Evolutionary conservation across 1,140 invertebrate genomes (phyloP).

Genomic region (Neelides sp.): DNA sequence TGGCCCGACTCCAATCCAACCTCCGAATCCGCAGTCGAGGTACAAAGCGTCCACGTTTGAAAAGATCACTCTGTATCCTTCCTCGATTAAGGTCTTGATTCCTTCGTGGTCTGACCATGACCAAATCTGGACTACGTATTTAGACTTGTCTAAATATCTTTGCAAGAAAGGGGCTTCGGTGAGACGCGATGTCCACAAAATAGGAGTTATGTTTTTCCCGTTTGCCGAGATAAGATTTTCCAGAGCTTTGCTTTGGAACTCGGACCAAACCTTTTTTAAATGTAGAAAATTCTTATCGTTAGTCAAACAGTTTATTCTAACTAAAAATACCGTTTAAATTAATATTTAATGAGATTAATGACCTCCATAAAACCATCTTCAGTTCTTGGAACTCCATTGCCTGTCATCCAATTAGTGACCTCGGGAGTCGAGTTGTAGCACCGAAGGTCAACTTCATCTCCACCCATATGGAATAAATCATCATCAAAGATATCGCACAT

Average conservation of each 20-base stretch:
- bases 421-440: slow-evolving; percentile 61
- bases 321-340: slow-evolving; percentile 33
- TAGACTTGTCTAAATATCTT: slow-evolving; percentile 23
- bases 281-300: too few relatives aligned
- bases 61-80: slow-evolving; percentile 33
- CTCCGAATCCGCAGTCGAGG: slow-evolving; percentile 34
- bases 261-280: too few relatives aligned
- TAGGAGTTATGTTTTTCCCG: slow-evolving; percentile 16
- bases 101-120: too few relatives aligned
- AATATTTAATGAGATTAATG: slow-evolving; percentile 60
- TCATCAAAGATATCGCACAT: slow-evolving; percentile 46
- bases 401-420: slow-evolving; percentile 58
- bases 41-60: slow-evolving; percentile 35
- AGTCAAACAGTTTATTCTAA: too few relatives aligned
- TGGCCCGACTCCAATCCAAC: slow-evolving; percentile 44
- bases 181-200: slow-evolving; percentile 32
- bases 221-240: too few relatives aligned
- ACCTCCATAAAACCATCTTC: slow-evolving; percentile 53
- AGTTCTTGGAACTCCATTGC: slow-evolving; percentile 45
- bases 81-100: too few relatives aligned
- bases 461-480: slow-evolving; percentile 78
- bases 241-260: too few relatives aligned
- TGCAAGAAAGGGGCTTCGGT: slow-evolving; percentile 22
- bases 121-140: slow-evolving; percentile 33
- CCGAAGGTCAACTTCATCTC: slow-evolving; percentile 61